Percentiles rank a stretch among this genome's conserved stretches.
Conservation (phyloP, 1,140 invertebrate genomes). For the Drosophila rhopaloa region DNA sequence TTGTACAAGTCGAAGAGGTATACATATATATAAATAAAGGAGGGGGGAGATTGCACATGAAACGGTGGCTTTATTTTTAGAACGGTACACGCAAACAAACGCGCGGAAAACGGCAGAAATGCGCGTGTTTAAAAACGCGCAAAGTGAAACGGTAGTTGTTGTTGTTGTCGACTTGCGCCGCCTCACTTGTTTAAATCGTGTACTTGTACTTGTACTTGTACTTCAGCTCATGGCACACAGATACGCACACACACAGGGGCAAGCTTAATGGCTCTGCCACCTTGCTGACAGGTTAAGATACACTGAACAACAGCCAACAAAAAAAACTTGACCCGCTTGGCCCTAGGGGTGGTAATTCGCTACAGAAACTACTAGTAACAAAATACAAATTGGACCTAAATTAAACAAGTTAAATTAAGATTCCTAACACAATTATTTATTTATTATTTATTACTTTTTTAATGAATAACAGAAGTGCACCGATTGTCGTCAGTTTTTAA, state of each 20-base stretch:
- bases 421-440: no score
- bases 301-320: slow-evolving; percentile 44
- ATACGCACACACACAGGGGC: slow-evolving; percentile 4
- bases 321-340: slow-evolving; percentile 33
- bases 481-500: no score
- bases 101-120: slow-evolving; percentile 32
- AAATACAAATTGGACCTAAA: no score
- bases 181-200: slow-evolving; percentile 41
- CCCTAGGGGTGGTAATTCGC: slow-evolving; percentile 54
- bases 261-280: slow-evolving; percentile 34
- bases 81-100: slow-evolving; percentile 57
- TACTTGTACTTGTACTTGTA: slow-evolving; percentile 48
- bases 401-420: no score
- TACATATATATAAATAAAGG: not conserved
- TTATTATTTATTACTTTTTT: no score
- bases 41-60: slow-evolving; percentile 58
- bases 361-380: not conserved
- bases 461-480: no score
- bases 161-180: slow-evolving; percentile 44
- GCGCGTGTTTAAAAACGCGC: slow-evolving; percentile 49
- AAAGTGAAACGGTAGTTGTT: slow-evolving; percentile 54
- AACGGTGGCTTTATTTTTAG: slow-evolving; percentile 74
- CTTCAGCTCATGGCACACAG: slow-evolving; percentile 36
- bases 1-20: slow-evolving; percentile 12
- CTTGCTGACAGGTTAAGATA: slow-evolving; percentile 55